Base-by-base conservation (phyloP, 2,113 vertebrate species). In the Corvus hawaiiensis region DNA sequence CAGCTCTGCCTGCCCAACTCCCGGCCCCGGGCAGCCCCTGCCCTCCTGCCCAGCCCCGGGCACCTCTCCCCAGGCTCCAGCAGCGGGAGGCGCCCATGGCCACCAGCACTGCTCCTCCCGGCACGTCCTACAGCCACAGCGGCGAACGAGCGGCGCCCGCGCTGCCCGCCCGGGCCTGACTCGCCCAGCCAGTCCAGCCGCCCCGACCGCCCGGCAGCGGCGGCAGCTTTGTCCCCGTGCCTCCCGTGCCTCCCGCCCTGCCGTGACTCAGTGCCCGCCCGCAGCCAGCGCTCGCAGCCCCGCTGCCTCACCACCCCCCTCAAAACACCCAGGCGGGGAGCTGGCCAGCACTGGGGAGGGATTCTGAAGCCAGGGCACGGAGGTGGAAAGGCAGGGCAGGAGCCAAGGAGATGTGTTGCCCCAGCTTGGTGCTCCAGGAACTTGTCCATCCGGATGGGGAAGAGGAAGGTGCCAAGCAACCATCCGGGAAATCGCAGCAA, bases 381-480 rank as follows among this genome's bases (percentile, higher is more conserved):
- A 73, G 67, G 44, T 4, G 35, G 68, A 46, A 39, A 93, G 49
- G 75, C 28, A 55, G 49, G 28, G 39, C 62, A 72, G 26, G 39
- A 77, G 54, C 22, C 9, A 11, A 51, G 58, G 37, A 1, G 16
- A 77, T 79, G 51, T 0, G 1, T 43, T 41, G 30, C 63, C 67
- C 66, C 55, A 30, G 43, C 56, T 46, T 43, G 44, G 69, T 56
- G 76, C 61, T 94, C 66, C 84, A 91, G 89, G 94, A 97, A 96
- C 95, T 95, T 82, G 93, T 77, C 91, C 51, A 63, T 96, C 95
- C 39, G 16, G 96, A 95, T 1, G 7, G 95, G 84, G 91, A 96
- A 96, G 94, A 92, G 71, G 84, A 90, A 96, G 66, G 77, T 94
- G 94, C 93, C 93, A 94, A 96, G 93, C 93, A 96, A 67, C 84